Conservation (phyloP, 2,888 invertebrate species). For the Calameuta idolon region DNA sequence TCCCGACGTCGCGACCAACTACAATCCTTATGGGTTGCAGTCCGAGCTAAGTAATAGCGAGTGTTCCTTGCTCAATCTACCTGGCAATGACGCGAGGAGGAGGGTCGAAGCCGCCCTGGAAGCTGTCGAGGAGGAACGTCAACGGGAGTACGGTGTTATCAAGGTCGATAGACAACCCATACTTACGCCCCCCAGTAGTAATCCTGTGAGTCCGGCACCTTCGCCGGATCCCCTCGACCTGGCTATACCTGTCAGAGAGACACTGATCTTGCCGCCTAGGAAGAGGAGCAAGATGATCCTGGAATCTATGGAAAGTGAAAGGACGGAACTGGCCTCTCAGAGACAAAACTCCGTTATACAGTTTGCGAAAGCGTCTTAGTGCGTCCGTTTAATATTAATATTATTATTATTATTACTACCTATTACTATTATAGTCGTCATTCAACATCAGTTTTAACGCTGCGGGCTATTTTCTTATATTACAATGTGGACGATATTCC, state of each 20-base stretch:
- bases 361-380: conserved; percentile 78
- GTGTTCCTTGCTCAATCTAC: conserved; percentile 53
- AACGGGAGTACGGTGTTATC: conserved; percentile 41
- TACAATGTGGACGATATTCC: not conserved
- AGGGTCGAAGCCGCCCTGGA: conserved; percentile 75
- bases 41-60: conserved; percentile 16
- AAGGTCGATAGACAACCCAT: conserved; percentile 53
- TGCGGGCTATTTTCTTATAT: not conserved
- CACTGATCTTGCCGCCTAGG: conserved; percentile 79
- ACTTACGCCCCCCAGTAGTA: conserved; percentile 73
- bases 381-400: conserved; percentile 5
- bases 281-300: conserved; percentile 83
- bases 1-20: conserved; percentile 51
- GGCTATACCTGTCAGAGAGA: conserved; percentile 69
- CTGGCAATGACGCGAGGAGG: conserved; percentile 72
- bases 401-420: conserved; percentile 3
- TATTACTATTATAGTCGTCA: conserved; percentile 11
- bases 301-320: conserved; percentile 73
- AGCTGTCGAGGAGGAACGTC: conserved; percentile 68
- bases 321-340: conserved; percentile 56
- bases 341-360: conserved; percentile 83
- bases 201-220: conserved; percentile 70
- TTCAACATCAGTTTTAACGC: not conserved
- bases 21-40: conserved; percentile 53
- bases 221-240: conserved; percentile 71